Base-by-base conservation (phyloP, 2,113 vertebrate genomes). In the Pelvicachromis taeniatus region DNA sequence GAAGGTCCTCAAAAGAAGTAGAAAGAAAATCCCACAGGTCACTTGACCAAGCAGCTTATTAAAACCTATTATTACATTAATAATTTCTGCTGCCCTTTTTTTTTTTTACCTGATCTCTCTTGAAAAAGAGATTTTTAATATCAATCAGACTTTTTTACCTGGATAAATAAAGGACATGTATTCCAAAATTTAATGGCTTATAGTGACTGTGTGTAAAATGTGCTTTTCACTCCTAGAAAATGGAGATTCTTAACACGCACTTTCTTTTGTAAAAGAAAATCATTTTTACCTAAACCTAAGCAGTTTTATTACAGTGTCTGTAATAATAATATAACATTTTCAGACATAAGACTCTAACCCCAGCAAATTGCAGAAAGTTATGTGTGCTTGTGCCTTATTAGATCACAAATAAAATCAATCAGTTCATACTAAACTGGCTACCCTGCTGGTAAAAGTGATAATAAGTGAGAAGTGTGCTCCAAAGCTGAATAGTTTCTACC, bases 61-160 rank as follows among this genome's bases (percentile, higher is more conserved):
- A 73, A 73, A 73, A 73, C 42, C 23, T 48, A 19, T 31, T 73
- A 6, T 48, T 48, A 45, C 29, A 29, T 48, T 73, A 73, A 73
- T 73, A 11, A 73, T 48, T 48, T 73, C 40, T 48, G 21, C 65
- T 73, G 40, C 21, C 40, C 40, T 17, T 48, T 70, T 10, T 19
- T 38, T 38, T 0, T 0, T 0, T 31, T 17, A 5, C 40, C 40
- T 73, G 65, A 45, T 29, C 65, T 48, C 40, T 29, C 65, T 48
- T 48, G 40, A 73, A 73, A 65, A 73, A 3, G 21, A 11, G 21
- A 48, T 9, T 70, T 70, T 70, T 70, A 70, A 45, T 48, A 17
- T 48, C 40, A 17, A 29, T 73, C 40, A 73, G 40, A 29, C 65
- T 73, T 48, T 17, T 45, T 52, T 73, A 50, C 65, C 40, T 19